phyloP scores from a whole-genome alignment of 2,113 vertebrate species.

The Lagopus muta region DNA sequence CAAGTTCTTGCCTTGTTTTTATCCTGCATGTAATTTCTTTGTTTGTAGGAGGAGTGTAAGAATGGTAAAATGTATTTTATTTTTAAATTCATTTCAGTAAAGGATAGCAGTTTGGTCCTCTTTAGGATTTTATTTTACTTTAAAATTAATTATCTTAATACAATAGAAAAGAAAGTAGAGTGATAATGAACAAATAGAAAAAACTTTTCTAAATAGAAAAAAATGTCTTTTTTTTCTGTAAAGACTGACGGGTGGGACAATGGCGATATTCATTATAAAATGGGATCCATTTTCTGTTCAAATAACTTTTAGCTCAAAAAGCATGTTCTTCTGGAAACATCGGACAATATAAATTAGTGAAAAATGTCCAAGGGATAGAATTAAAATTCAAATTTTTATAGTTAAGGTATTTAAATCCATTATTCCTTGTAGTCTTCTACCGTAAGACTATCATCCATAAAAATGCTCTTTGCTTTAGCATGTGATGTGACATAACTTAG shows the following conservation, averaged over 20 bases:
- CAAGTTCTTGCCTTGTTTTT: neutral
- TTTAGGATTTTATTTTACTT: neutral
- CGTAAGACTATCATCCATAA: neutral
- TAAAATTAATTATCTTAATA: neutral
- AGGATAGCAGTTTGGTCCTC: neutral
- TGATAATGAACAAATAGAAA: neutral
- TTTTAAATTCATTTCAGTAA: neutral
- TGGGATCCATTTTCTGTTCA: neutral
- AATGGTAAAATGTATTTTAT: neutral
- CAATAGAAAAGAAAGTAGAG: neutral
- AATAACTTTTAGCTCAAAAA: neutral
- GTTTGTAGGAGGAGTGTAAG: neutral
- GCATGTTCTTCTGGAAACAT: neutral
- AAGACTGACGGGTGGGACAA: neutral
- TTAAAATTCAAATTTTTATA: neutral
- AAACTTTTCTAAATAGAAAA: too few species aligned
- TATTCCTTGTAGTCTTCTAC: neutral
- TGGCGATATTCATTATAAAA: neutral
- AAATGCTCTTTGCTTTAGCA: constrained; percentile 6
- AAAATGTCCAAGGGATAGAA: neutral
- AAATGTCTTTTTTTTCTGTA: neutral
- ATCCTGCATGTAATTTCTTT: neutral
- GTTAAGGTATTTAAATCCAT: neutral
- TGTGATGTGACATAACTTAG: neutral
- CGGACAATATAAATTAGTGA: neutral